Evolutionary conservation across 2,888 invertebrate genomes (phyloP).

Genomic region (Caenorhabditis sp.): DNA sequence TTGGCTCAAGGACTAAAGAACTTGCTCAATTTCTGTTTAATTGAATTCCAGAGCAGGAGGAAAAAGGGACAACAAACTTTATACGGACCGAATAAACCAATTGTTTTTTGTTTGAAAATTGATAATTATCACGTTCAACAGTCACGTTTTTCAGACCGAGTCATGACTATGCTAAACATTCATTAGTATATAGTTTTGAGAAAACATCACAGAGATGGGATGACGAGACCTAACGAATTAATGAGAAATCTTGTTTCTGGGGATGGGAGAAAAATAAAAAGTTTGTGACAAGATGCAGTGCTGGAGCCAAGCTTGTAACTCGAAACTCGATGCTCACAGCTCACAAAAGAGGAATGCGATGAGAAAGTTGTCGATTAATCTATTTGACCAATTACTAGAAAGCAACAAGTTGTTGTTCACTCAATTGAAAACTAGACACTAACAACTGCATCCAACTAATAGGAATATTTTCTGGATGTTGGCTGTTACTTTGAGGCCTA

Average conservation of each 20-base stretch:
- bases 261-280: constrained; percentile 14
- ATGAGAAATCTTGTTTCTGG: constrained; percentile 32
- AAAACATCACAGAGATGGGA: not conserved
- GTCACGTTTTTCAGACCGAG: constrained; percentile 19
- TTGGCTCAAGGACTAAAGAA: constrained; percentile 51
- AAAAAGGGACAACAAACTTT: constrained; percentile 17
- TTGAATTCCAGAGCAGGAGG: constrained; percentile 20
- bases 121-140: constrained; percentile 45
- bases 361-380: constrained; percentile 35
- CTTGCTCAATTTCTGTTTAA: constrained; percentile 37
- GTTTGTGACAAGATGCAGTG: constrained; percentile 53
- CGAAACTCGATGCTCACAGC: constrained; percentile 59
- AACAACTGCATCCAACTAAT: not conserved
- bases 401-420: constrained; percentile 18
- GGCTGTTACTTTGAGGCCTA: too few relatives aligned
- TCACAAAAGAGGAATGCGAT: constrained; percentile 22
- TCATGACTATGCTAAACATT: constrained; percentile 18
- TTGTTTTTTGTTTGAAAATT: constrained; percentile 8
- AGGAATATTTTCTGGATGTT: not conserved
- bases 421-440: constrained; percentile 12
- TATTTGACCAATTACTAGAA: constrained; percentile 23
- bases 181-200: constrained; percentile 36
- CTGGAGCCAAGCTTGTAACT: constrained; percentile 52
- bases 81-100: constrained; percentile 12
- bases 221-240: constrained; percentile 9